Conservation (phyloP, 2,113 vertebrate species). For the Callorhinus ursinus region DNA sequence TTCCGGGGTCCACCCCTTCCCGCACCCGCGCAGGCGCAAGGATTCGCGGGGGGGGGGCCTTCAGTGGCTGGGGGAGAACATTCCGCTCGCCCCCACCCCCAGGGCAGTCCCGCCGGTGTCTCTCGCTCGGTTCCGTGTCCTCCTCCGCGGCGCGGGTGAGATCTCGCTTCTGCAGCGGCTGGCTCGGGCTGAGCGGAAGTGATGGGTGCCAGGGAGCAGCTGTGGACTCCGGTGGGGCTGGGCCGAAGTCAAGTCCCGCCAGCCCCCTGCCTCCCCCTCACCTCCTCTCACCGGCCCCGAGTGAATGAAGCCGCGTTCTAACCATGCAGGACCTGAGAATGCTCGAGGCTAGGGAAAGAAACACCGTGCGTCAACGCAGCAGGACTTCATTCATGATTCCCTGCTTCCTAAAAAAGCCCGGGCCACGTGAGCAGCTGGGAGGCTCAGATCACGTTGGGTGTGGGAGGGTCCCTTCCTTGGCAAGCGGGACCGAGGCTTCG, state of each 20-base stretch:
- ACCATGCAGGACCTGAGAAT: neutral
- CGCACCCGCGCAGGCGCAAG: neutral
- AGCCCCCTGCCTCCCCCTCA: neutral
- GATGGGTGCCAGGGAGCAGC: conserved; percentile 48
- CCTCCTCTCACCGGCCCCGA: neutral
- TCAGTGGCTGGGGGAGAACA: conserved; percentile 16
- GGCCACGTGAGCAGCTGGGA: neutral
- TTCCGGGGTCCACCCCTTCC: accelerated
- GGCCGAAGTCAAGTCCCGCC: neutral
- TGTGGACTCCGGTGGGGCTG: neutral
- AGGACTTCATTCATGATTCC: conserved; percentile 65
- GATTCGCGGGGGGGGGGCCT: neutral
- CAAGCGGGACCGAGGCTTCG: neutral
- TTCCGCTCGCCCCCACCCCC: neutral
- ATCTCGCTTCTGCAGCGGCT: conserved; percentile 14
- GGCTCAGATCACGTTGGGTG: neutral
- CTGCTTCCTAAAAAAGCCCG: conserved; percentile 16
- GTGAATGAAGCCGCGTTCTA: neutral
- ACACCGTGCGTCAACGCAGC: neutral
- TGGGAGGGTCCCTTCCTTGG: neutral
- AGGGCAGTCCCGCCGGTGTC: neutral
- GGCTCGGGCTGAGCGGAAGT: conserved; percentile 30
- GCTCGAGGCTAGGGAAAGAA: neutral
- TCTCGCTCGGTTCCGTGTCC: neutral
- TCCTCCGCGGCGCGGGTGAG: conserved; percentile 32